Evolutionary conservation across 2,797 vertebrate species (phyloP).

Genomic region (Eulemur coronatus): DNA sequence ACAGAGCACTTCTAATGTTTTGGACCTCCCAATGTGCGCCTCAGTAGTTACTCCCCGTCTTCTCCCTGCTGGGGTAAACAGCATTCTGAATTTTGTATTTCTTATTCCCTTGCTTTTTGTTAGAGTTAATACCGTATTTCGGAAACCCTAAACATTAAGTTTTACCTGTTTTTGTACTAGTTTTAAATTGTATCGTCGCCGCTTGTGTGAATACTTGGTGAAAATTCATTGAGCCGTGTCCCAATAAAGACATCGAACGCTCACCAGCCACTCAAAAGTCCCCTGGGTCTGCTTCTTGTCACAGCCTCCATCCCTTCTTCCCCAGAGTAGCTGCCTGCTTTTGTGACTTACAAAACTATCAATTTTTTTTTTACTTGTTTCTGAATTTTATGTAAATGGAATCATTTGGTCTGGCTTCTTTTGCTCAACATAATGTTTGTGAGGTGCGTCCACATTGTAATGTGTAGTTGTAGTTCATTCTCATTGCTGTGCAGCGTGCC

Average conservation of each 20-base stretch:
- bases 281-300: background rate
- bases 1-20: background rate
- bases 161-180: background rate
- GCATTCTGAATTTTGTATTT: background rate
- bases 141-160: background rate
- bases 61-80: background rate
- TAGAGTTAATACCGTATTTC: background rate
- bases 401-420: background rate
- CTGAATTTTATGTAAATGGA: background rate
- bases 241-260: background rate
- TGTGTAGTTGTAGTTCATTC: background rate
- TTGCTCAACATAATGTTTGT: background rate
- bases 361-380: background rate
- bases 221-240: background rate
- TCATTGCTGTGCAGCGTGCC: background rate
- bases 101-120: background rate
- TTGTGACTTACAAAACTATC: background rate
- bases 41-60: fast-evolving
- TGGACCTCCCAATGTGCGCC: background rate
- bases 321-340: background rate
- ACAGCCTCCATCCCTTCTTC: background rate
- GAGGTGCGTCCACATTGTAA: fast-evolving
- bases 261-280: too few species aligned
- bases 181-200: background rate
- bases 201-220: background rate